Evolutionary conservation across 2,888 invertebrate genomes (phyloP).

Genomic region (Rotaria magnacalcarata): DNA sequence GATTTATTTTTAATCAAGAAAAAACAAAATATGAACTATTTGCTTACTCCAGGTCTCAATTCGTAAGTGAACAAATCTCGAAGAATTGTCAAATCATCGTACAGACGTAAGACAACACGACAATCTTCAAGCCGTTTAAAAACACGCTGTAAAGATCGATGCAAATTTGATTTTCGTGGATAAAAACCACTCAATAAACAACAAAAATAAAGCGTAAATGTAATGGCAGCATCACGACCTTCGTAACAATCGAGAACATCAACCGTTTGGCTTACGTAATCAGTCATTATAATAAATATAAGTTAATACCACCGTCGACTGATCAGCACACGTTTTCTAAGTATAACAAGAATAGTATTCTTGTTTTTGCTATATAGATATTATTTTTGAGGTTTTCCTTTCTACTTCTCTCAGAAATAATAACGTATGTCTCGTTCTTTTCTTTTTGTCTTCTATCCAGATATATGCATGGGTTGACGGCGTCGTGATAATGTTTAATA

Average conservation of each 20-base stretch:
- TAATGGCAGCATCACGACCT: constrained; percentile 45
- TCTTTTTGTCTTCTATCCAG: neutral
- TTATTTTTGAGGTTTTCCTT: neutral
- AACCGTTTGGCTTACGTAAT: neutral
- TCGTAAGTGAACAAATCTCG: constrained; percentile 40
- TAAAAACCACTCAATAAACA: constrained; percentile 39
- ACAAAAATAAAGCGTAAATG: constrained; percentile 42
- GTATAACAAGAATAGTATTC: neutral
- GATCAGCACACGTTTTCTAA: neutral
- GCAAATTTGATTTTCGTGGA: constrained; percentile 37
- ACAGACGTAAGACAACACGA: constrained; percentile 45
- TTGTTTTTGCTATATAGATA: neutral
- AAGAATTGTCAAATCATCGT: constrained; percentile 43
- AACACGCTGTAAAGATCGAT: constrained; percentile 30
- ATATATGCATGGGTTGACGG: neutral
- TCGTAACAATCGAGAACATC: constrained; percentile 45
- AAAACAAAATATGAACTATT: neutral
- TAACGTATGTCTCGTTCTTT: neutral
- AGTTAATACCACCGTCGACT: neutral
- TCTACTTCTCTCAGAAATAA: neutral
- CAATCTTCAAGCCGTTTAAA: constrained; percentile 42
- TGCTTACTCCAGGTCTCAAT: constrained; percentile 23
- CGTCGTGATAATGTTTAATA: neutral
- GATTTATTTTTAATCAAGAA: neutral
- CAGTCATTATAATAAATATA: neutral